Evolutionary conservation across 2,113 vertebrate species (phyloP).

Genomic region (Dunckerocampus dactyliophorus): DNA sequence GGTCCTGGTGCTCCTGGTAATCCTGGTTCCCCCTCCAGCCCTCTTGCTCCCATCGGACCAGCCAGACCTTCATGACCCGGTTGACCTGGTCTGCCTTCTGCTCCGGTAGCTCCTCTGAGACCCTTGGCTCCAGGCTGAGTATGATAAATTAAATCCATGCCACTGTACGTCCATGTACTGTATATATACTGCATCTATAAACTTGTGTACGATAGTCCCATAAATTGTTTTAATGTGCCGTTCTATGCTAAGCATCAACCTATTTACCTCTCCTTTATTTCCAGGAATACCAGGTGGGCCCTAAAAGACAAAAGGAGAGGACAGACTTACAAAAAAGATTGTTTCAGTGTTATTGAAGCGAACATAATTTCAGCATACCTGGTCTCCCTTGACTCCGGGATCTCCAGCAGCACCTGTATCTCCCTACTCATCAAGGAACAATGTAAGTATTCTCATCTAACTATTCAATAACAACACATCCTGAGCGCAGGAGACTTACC

Average conservation of each 20-base stretch:
- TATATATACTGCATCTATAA: background rate
- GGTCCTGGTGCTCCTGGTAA: slow-evolving; percentile 68
- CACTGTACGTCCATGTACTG: background rate
- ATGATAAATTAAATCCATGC: background rate
- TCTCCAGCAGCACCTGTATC: slow-evolving; percentile 60
- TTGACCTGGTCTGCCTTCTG: slow-evolving; percentile 69
- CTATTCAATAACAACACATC: background rate
- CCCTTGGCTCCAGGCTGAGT: slow-evolving; percentile 71
- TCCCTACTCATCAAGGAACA: slow-evolving; percentile 54
- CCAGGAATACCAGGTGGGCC: slow-evolving; percentile 72
- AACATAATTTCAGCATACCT: slow-evolving; percentile 47
- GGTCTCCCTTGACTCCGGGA: slow-evolving; percentile 69
- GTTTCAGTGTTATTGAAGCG: background rate
- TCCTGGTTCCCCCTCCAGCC: slow-evolving; percentile 73
- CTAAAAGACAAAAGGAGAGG: slow-evolving; percentile 45
- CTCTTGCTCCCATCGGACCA: slow-evolving; percentile 70
- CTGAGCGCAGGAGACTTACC: slow-evolving; percentile 41
- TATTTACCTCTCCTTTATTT: slow-evolving; percentile 72
- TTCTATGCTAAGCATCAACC: background rate
- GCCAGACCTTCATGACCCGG: slow-evolving; percentile 71
- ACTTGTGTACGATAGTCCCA: background rate
- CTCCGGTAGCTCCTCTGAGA: slow-evolving; percentile 61
- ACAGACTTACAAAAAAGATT: background rate
- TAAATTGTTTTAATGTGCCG: too few species aligned
- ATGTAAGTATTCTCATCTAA: background rate